These are phyloP conservation scores for Lasioglossum leucozonium DNA, from an alignment of 2,888 invertebrate genomes.

Conservation along the genomic window DNA sequence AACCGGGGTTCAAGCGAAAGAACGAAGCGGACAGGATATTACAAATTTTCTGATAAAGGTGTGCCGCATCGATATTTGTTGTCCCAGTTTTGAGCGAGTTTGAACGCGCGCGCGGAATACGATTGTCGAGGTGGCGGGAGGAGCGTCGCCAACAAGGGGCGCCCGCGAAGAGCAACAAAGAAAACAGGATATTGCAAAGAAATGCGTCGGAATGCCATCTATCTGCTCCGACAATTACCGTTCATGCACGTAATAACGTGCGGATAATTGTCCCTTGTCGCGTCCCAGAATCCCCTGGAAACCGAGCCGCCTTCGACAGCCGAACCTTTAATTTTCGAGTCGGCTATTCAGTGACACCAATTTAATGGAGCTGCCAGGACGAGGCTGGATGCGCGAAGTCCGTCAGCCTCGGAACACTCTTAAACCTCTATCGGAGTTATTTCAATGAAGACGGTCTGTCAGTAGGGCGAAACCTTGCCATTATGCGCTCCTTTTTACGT, in stretches of 20 bases:
- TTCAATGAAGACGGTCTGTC: neutral
- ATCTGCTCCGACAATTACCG: slow-evolving; percentile 31
- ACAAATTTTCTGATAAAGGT: slow-evolving; percentile 32
- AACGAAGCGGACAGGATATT: slow-evolving; percentile 36
- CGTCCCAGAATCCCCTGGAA: slow-evolving; percentile 27
- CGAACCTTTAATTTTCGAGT: slow-evolving; percentile 41
- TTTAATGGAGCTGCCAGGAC: slow-evolving; percentile 13
- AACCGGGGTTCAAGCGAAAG: neutral
- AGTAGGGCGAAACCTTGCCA: neutral
- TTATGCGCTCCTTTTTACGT: neutral
- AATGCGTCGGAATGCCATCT: neutral
- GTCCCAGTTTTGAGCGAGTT: slow-evolving; percentile 20
- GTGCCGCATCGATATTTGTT: slow-evolving; percentile 19
- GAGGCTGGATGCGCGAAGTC: neutral
- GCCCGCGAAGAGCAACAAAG: slow-evolving; percentile 12
- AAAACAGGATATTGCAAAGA: slow-evolving; percentile 44
- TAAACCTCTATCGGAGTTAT: neutral
- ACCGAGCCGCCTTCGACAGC: slow-evolving; percentile 6
- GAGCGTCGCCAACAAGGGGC: neutral
- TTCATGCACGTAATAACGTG: slow-evolving; percentile 22
- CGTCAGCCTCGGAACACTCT: neutral
- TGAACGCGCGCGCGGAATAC: too few relatives aligned
- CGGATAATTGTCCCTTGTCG: slow-evolving; percentile 43
- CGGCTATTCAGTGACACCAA: slow-evolving; percentile 33
- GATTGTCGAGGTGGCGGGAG: too few relatives aligned